A percentile compares a stretch with the other conserved stretches of the same genome.
Evolutionary conservation across 2,797 vertebrate species (phyloP).

Genomic region (Hypotaenidia okinawae): DNA sequence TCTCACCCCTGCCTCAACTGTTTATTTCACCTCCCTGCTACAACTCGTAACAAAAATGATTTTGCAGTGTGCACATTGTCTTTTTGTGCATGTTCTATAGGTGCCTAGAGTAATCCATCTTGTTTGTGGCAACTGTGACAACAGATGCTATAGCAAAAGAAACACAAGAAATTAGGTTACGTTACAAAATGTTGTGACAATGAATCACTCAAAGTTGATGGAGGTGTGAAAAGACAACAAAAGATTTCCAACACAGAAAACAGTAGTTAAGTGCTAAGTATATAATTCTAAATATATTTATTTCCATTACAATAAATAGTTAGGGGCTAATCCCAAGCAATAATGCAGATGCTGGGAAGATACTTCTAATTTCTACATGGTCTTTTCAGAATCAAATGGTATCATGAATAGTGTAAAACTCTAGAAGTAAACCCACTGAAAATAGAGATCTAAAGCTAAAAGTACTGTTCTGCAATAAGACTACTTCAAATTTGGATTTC

Average conservation of each 20-base stretch:
- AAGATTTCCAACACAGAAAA: background rate
- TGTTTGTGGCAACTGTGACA: background rate
- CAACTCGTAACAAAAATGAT: background rate
- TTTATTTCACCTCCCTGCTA: background rate
- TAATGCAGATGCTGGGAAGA: background rate
- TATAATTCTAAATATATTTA: background rate
- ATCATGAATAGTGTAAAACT: background rate
- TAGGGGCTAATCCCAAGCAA: background rate
- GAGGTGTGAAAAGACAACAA: background rate
- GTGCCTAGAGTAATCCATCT: background rate
- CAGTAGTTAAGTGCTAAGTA: background rate
- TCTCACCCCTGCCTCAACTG: background rate
- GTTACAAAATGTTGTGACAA: background rate
- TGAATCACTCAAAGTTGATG: background rate
- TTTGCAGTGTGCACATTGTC: rapidly evolving
- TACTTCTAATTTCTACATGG: background rate
- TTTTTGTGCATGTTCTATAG: background rate
- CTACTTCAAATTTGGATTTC: background rate
- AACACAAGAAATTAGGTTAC: background rate
- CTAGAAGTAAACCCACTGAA: background rate
- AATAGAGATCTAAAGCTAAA: background rate
- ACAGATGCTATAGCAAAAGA: background rate
- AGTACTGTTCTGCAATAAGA: background rate
- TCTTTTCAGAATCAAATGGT: constrained; percentile 1
- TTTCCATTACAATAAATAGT: background rate